phyloP scores from a whole-genome alignment of 2,113 vertebrate genomes.

The Melospiza melodia region DNA sequence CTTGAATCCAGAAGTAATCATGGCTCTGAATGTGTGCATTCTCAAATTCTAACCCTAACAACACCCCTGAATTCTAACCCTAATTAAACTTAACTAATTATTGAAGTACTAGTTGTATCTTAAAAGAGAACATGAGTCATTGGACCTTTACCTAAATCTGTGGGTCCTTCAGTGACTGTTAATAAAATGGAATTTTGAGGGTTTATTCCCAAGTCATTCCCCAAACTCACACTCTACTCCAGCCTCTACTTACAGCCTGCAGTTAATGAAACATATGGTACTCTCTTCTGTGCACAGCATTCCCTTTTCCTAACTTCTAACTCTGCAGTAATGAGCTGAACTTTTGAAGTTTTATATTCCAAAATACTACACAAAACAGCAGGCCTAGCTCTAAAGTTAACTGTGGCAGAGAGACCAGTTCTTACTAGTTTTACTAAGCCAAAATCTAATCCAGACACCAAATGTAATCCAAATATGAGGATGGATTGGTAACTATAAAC shows the following conservation, averaged over 20 bases:
- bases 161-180: neutral
- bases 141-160: neutral
- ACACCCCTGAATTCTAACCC: neutral
- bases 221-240: neutral
- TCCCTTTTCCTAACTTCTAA: neutral
- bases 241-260: neutral
- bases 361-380: neutral
- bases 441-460: neutral
- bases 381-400: neutral
- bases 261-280: neutral
- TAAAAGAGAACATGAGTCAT: neutral
- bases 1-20: slow-evolving; percentile 49
- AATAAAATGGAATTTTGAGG: neutral
- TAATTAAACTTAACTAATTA: slow-evolving; percentile 58
- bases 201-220: neutral
- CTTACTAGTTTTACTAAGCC: neutral
- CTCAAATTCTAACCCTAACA: slow-evolving; percentile 35
- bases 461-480: neutral
- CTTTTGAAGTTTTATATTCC: neutral
- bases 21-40: neutral
- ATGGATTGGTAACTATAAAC: neutral
- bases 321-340: neutral
- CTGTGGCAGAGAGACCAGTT: neutral
- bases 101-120: slow-evolving; percentile 5
- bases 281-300: neutral